Base-by-base conservation (phyloP, 1,140 invertebrate genomes). In the Cydia pomonella region DNA sequence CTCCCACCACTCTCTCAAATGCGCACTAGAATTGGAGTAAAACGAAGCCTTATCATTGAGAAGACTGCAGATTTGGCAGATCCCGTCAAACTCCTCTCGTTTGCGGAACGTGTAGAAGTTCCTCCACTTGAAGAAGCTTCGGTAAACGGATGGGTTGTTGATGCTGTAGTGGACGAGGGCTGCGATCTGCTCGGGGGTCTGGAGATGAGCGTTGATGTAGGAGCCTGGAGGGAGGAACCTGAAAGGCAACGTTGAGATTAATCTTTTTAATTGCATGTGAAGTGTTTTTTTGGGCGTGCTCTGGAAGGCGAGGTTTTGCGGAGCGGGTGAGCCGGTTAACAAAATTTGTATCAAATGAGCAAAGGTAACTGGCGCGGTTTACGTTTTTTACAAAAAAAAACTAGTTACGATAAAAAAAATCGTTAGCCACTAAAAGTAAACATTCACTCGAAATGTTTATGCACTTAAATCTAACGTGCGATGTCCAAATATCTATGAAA, bases 181-280 rank as follows among this genome's bases (percentile, higher is more conserved):
- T 1, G 83, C 84, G 16, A 93, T 73, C 25, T 81, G 76, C 12
- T 85, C 79, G 18, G 79, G 64, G 7, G 77, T 66, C 6, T 73
- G 77, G 4, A 75, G 33, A 0, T 75, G 69, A 6, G 79, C 80
- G 47, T 89, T 85, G 12, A 93, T 84, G 63, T 92, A 93, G 0
- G 90, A 90, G 0, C 80, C 83, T 7, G 82, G 79, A 27, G 93
- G 93, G 13, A 93, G 83, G 73, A 91, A 93, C 62, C 90, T 92
- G 83, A 6, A 84, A 83, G 12, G 41, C 64, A 63, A 73, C 75
- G 50, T 9, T 47, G 16, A 2, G 12, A 0, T 47, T n/a, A 47
- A 47, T 0, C 44, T 47, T 47, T 13, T n/a, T 47, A 38, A 38
- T 0, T 5, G 29, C 29, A 3, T 29, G 6, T 29, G 6, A 29